Conservation (phyloP, 2,113 vertebrate genomes). For the Pelecanus crispus region DNA sequence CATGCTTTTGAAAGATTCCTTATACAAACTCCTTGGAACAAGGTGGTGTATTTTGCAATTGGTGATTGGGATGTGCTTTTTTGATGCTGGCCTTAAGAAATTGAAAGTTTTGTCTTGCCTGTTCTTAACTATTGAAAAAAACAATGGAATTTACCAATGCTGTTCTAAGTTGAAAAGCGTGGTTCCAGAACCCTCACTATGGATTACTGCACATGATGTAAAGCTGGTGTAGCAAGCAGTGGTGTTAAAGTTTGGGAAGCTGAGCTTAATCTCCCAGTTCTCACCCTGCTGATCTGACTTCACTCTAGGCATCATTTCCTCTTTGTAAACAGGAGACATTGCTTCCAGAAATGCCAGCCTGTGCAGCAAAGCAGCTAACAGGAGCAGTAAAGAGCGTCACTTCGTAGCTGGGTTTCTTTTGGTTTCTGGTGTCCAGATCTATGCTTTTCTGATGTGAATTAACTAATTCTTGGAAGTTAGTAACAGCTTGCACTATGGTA, state of each 20-base stretch:
- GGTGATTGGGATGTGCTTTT: background rate
- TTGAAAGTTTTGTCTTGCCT: background rate
- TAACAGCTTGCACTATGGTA: background rate
- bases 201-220: background rate
- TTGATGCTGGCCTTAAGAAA: background rate
- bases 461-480: background rate
- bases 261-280: background rate
- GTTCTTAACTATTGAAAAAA: background rate
- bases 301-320: background rate
- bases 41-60: background rate
- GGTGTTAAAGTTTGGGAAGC: background rate
- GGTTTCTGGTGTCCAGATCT: background rate
- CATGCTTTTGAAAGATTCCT: background rate
- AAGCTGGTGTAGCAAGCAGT: background rate
- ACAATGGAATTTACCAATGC: background rate
- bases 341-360: conserved; percentile 15
- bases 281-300: background rate
- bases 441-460: background rate
- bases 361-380: background rate
- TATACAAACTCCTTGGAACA: background rate
- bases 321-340: background rate
- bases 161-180: background rate
- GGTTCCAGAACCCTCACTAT: background rate
- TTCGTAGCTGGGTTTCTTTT: background rate
- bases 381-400: background rate